Base-by-base conservation (phyloP, 2,113 vertebrate genomes). In the Cnemophilus loriae region DNA sequence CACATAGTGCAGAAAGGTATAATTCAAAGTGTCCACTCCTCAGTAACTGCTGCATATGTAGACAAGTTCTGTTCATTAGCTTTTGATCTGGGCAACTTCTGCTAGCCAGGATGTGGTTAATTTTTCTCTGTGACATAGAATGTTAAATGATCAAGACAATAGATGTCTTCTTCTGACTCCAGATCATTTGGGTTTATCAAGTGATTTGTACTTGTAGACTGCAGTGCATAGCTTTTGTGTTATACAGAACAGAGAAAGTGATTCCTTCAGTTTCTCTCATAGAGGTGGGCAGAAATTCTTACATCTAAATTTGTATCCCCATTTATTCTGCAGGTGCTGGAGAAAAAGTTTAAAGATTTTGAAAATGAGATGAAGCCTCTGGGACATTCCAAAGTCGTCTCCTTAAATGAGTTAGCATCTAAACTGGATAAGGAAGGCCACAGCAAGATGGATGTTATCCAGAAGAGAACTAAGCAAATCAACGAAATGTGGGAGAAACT, bases 271-370 rank as follows among this genome's bases (percentile, higher is more conserved):
- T 52, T 27, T 71, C 26, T 67, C 16, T 71, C 24, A 53, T 4
- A 41, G 33, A 80, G 12, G 16, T 21, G 53, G 32, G 22, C n/a
- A 71, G 63, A 81, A 70, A 56, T 63, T 50, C 8, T 84, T 75
- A 2, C 32, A 28, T 27, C 23, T 75, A 35, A 68, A 4, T 64
- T 15, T 68, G 15, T 55, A 33, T 83, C 23, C 8, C 21, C 4
- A 16, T 69, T 93, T 74, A 41, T 88, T 83, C 84, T 27, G 6
- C 95, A 99, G 99, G 96, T 98, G 28, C 97, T 99, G 50, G 98
- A 99, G 97, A 98, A 99, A 93, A 98, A 98, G 92, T 98, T 99
- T 96, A 97, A 98, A 88, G 97, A 98, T 89, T 98, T 99, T 97
- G 95, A 97, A 67, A 98, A 97, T 20, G 99, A 99, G 89, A 90